Percentiles rank a stretch among this genome's conserved stretches.
Evolutionary conservation across 2,888 invertebrate species (phyloP).

Genomic region (Syritta pipiens): DNA sequence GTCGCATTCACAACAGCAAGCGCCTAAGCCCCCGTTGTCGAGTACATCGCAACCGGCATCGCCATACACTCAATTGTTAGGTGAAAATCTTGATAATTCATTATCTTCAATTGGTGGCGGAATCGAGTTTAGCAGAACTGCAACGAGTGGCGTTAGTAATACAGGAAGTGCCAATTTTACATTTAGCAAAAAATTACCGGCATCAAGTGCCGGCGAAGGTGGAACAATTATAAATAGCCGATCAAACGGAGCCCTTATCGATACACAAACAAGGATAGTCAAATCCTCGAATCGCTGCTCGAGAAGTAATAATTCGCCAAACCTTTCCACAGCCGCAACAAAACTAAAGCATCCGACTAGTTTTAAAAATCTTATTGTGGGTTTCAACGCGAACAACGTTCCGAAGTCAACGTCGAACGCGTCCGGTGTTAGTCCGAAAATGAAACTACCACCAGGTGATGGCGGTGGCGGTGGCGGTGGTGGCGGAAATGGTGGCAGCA

Average conservation of each 20-base stretch:
- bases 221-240: slow-evolving; percentile 23
- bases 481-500: slow-evolving; percentile 3
- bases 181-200: slow-evolving; percentile 62
- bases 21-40: slow-evolving; percentile 36
- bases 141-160: slow-evolving; percentile 36
- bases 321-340: slow-evolving; percentile 1
- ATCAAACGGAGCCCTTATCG: slow-evolving; percentile 49
- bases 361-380: slow-evolving; percentile 72
- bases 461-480: background rate
- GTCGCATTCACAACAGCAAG: slow-evolving; percentile 43
- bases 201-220: background rate
- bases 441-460: background rate
- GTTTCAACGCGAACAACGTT: slow-evolving; percentile 44
- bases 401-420: slow-evolving; percentile 25
- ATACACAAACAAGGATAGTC: slow-evolving; percentile 19
- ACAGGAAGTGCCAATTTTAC: slow-evolving; percentile 68
- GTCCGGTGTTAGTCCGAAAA: slow-evolving; percentile 33
- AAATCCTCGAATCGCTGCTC: slow-evolving; percentile 37
- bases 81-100: slow-evolving; percentile 59
- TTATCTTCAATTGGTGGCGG: slow-evolving; percentile 54
- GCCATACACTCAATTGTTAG: slow-evolving; percentile 61
- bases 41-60: slow-evolving; percentile 70
- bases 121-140: slow-evolving; percentile 45
- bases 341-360: slow-evolving; percentile 71
- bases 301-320: slow-evolving; percentile 41